Base-by-base conservation (phyloP, 2,888 invertebrate species). In the Rotaria macrura region DNA sequence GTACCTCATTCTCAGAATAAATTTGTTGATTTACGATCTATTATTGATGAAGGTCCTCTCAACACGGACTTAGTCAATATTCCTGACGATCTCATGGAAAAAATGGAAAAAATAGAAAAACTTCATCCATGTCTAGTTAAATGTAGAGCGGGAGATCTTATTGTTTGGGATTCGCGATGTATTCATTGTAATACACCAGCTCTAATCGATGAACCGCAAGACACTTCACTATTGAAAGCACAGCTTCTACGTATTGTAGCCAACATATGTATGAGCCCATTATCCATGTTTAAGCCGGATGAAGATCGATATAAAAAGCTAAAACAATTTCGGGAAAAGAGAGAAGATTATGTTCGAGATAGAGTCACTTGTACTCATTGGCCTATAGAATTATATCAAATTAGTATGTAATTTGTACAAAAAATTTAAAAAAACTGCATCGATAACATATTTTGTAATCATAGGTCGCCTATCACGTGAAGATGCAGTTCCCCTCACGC, bases 131-230 rank as follows among this genome's bases (percentile, higher is more conserved):
- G 25, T 43, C n/a, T 79, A 43, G 43, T 79, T 25, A 43, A 79
- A 43, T 79, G 79, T n/a, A 79, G 43, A 79, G 43, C 79, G 1
- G 79, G 79, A 25, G 79, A 79, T 79, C n/a, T 79, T 25, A 14
- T 79, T 43, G 79, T 79, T n/a, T 79, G 79, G 79, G 79, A 79
- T 43, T 43, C 43, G 7, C 79, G 79, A 25, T 40, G 25, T 79
- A 43, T 43, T 43, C 79, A 79, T 43, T 79, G 79, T 43, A 79
- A 79, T 79, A 79, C 79, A 43, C 43, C 79, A n/a, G 25, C 43
- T 43, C 25, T 43, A 25, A 25, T 40, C 9, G 43, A 40, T 43
- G 12, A 79, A 40, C 40, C 9, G 10, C 0, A 43, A 6, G 25
- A 43, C 4, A 20, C 34, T 17, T 10, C 65, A 65, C 17, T 20